Evolutionary conservation across 2,113 vertebrate species (phyloP).

Genomic region (Arothron firmamentum): DNA sequence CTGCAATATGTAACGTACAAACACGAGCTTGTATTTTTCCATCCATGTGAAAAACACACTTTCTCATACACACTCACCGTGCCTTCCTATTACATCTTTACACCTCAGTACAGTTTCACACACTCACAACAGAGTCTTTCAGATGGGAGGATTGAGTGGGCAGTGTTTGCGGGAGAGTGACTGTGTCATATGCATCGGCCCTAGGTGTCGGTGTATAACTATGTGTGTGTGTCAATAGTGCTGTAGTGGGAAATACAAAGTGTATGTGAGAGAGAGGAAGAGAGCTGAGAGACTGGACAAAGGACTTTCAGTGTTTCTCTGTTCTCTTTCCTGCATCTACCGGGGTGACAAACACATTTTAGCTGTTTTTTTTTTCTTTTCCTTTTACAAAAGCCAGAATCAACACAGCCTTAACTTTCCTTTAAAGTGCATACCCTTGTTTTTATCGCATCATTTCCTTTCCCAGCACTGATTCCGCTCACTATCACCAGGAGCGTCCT

Average conservation of each 20-base stretch:
- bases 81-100: constrained; percentile 49
- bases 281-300: constrained; percentile 34
- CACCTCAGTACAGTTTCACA: constrained; percentile 50
- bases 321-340: not conserved
- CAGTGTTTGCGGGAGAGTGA: constrained; percentile 8
- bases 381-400: too few relatives aligned
- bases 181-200: constrained; percentile 11
- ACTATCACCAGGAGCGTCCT: not conserved
- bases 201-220: constrained; percentile 18
- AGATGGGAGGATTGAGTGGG: constrained; percentile 22
- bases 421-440: not conserved
- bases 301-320: constrained; percentile 32
- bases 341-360: not conserved
- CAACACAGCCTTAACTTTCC: not conserved
- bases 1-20: constrained; percentile 51
- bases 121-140: constrained; percentile 53
- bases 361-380: not conserved
- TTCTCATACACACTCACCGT: constrained; percentile 13
- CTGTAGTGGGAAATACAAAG: constrained; percentile 73
- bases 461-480: not conserved
- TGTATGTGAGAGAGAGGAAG: constrained; percentile 64
- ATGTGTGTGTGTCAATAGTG: constrained; percentile 54
- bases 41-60: constrained; percentile 29
- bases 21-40: constrained; percentile 54
- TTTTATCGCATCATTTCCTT: not conserved